A percentile compares a stretch with the other conserved stretches of the same genome.
phyloP scores from a whole-genome alignment of 2,113 vertebrate species.

The Holacanthus passer region DNA sequence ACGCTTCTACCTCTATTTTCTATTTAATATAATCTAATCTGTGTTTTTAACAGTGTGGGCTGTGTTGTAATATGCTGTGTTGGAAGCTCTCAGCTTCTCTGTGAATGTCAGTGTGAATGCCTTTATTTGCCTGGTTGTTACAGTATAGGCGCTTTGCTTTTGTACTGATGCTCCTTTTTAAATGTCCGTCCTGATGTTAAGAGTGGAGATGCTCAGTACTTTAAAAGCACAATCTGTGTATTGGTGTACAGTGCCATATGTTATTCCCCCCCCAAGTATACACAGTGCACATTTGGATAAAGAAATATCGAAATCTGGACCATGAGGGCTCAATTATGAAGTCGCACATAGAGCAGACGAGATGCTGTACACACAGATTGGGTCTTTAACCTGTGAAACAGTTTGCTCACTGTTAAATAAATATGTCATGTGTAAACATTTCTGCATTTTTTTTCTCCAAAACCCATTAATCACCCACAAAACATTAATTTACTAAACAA shows the following conservation, averaged over 20 bases:
- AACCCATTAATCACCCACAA: neutral
- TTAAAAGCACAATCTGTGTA: slow-evolving; percentile 7
- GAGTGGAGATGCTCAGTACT: slow-evolving; percentile 11
- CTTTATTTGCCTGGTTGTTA: slow-evolving; percentile 23
- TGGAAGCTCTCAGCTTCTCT: slow-evolving; percentile 26
- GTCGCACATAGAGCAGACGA: neutral
- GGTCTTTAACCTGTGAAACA: slow-evolving; percentile 6
- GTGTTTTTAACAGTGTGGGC: slow-evolving; percentile 39
- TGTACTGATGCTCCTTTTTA: slow-evolving; percentile 28
- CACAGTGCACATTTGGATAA: neutral
- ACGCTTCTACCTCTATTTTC: slow-evolving; percentile 72
- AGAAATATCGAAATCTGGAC: slow-evolving; percentile 10
- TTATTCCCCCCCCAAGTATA: neutral
- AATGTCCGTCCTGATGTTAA: slow-evolving; percentile 6
- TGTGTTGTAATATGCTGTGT: slow-evolving; percentile 25
- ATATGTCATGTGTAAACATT: slow-evolving; percentile 1
- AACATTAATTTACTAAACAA: neutral
- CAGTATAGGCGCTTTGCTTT: slow-evolving; percentile 42
- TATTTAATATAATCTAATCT: slow-evolving; percentile 33
- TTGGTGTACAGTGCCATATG: neutral
- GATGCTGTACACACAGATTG: neutral
- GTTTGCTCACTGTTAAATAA: slow-evolving; percentile 53
- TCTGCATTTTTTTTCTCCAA: neutral
- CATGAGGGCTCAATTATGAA: neutral
- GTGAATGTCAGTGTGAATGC: slow-evolving; percentile 41